Evolutionary conservation across 2,888 invertebrate species (phyloP), one percentile per base, ranked within the genome.

Genomic region (Epistrophella euchroma): DNA sequence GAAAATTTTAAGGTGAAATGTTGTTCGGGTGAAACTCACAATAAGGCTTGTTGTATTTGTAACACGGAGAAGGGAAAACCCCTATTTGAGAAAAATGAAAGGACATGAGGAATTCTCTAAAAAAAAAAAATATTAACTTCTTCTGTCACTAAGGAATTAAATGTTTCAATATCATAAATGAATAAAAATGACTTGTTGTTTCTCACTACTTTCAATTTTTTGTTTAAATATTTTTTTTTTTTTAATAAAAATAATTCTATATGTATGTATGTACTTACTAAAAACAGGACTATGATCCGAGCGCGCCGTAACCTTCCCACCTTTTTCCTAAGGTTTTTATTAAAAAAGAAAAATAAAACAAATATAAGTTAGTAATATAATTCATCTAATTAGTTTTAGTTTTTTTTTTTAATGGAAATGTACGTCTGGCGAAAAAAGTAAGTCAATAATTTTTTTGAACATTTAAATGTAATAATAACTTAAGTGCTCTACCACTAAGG

Each of bases 201-300:
- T 32, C 32, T 32, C 32, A 7, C 4, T 4, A 25, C 11, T 10
- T 50, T 1, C 13, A n/a, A n/a, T n/a, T 50, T 11, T 13, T 2
- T 22, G 13, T 56, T n/a, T 52, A 1, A 5, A 60, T 60, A 7
- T 10, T 15, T 32, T 3, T 22, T 17, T 37, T 40, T 60, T 37
- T 22, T 7, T 25, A 11, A 10, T 35, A 40, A 62, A 62, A 13
- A 71, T n/a, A 58, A 43, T 55, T 13, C 13, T 37, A 17, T 45
- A 3, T n/a, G 0, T 17, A 11, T 40, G 19, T 60, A 13, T 72
- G 43, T 89, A 95, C 97, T 96, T 93, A 97, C 97, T 96, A 93
- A 97, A 97, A 90, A 97, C 97, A 89, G 97, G 96, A 94, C 96
- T 97, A 92, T 96, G 95, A 93, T 97, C 97, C 92, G 97, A 95